phyloP scores from a whole-genome alignment of 1,140 invertebrate genomes.

The Calephelis nemesis region DNA sequence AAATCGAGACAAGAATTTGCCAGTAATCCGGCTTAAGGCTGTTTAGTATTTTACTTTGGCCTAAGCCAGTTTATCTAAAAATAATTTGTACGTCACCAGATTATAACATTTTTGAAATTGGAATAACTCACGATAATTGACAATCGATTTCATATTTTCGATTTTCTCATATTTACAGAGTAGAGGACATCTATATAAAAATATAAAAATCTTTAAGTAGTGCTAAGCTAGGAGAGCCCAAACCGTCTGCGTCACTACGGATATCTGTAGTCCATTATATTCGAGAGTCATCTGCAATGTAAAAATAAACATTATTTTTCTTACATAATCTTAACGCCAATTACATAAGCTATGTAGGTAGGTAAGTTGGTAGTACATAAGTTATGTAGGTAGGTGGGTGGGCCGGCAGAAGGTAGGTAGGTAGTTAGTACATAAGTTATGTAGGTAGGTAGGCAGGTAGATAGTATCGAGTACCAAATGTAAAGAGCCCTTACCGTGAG shows the following conservation, averaged over 20 bases:
- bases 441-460: no score
- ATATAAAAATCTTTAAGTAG: constrained; percentile 42
- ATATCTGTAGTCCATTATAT: constrained; percentile 69
- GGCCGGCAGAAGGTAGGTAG: no score
- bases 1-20: neutral
- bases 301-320: constrained; percentile 22
- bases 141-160: constrained; percentile 1
- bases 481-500: no score
- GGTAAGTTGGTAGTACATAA: no score
- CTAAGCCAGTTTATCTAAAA: neutral
- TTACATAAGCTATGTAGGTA: no score
- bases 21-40: neutral
- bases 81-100: constrained; percentile 10
- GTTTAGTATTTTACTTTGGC: neutral
- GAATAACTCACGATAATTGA: neutral
- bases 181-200: constrained; percentile 43
- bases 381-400: no score
- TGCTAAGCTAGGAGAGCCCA: constrained; percentile 60
- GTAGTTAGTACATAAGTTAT: no score
- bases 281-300: constrained; percentile 70
- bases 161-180: constrained; percentile 3
- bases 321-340: neutral
- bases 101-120: neutral
- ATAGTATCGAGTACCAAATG: no score
- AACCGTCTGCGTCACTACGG: constrained; percentile 62